Base-by-base conservation (phyloP, 2,113 vertebrate species). In the Parus major region DNA sequence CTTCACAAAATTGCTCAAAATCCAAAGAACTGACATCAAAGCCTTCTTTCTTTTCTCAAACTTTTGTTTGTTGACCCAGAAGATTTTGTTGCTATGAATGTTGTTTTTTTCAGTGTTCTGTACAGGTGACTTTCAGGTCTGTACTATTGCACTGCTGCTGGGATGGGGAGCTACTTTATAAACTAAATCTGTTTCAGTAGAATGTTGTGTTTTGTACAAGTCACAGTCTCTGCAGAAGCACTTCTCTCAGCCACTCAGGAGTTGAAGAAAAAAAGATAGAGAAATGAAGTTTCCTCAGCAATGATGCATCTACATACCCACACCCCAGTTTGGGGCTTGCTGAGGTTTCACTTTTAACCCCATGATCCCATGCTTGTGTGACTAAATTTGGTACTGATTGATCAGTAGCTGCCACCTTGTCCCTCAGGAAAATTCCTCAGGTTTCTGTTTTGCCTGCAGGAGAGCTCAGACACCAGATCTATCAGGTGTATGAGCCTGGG, bases 1-100 rank as follows among this genome's bases (percentile, higher is more conserved):
- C 71, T 35, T 88, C 82, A 81, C 95, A 92, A 95, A 89, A 86
- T 80, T 88, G 70, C 59, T 75, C 75, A 76, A 85, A 95, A 79
- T 81, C 80, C 64, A 36, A 68, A 79, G 61, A 84, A 56, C 64
- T 59, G 75, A 60, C 61, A 71, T 60, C 61, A 89, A 91, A 93
- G 42, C 46, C 24, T 55, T 35, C 31, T 76, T 95, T 93, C 41
- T 83, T 60, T 70, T 77, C 53, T 60, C 36, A 29, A 56, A 75
- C 31, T 69, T 69, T 44, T 63, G 17, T 81, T 76, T 86, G 66
- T 90, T 71, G 79, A 79, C 56, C n/a, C 42, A 64, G 63, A 88
- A 73, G 83, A 24, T 89, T 93, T 84, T 66, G 42, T 79, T 87
- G n/a, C 50, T 42, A 5, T 6, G 11, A 35, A 22, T 27, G 47